phyloP scores from a whole-genome alignment of 2,888 invertebrate species.

The Bursaphelenchus okinawaensis region DNA sequence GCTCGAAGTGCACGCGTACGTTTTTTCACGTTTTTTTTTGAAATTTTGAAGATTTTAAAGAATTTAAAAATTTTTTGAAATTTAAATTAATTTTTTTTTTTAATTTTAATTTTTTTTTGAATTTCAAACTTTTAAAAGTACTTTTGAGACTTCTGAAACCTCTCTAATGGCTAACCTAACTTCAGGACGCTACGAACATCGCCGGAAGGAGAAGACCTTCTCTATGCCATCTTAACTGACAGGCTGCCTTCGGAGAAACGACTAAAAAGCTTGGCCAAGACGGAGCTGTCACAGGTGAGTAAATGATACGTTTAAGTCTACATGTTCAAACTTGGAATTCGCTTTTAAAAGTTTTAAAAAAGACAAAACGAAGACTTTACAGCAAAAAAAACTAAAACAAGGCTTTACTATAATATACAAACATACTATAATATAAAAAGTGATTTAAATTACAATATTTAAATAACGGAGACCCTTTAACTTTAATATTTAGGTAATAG shows the following conservation, averaged over 20 bases:
- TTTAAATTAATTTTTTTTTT: background rate
- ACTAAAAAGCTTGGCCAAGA: conserved; percentile 33
- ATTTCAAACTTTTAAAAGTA: background rate
- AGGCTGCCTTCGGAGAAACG: conserved; percentile 34
- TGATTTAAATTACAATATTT: too few relatives aligned
- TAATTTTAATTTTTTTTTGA: background rate
- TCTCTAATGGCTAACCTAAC: background rate
- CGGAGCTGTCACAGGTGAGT: conserved; percentile 41
- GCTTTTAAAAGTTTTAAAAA: too few relatives aligned
- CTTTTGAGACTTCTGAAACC: background rate
- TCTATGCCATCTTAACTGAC: conserved; percentile 24
- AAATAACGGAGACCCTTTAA: too few relatives aligned
- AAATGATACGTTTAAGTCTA: background rate
- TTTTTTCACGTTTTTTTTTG: conserved; percentile 11
- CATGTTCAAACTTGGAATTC: background rate
- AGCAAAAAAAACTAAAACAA: too few relatives aligned
- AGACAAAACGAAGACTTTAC: too few relatives aligned
- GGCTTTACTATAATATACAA: too few relatives aligned
- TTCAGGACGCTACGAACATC: conserved; percentile 21
- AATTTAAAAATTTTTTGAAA: background rate
- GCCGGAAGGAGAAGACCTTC: conserved; percentile 26
- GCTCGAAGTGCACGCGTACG: conserved; percentile 40
- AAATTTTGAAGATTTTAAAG: conserved; percentile 10
- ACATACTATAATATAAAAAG: too few relatives aligned
- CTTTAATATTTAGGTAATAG: too few relatives aligned